phyloP scores from a whole-genome alignment of 2,797 vertebrate species.

The Netta rufina region DNA sequence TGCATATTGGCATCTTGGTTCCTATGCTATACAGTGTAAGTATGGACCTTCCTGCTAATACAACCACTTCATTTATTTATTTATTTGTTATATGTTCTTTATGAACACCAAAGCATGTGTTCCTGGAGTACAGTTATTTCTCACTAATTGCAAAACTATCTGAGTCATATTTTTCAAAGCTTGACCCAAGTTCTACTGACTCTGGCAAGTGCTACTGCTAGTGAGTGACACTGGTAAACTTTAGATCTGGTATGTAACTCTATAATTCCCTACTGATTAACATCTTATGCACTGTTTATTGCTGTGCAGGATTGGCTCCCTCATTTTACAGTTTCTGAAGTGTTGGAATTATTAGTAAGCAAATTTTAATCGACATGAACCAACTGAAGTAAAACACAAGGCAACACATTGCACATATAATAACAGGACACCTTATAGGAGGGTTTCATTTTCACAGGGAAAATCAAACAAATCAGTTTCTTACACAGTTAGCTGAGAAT shows the following conservation, averaged over 20 bases:
- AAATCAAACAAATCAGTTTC: neutral
- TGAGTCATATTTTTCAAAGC: neutral
- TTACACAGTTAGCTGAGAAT: neutral
- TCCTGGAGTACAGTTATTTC: neutral
- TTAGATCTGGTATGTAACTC: neutral
- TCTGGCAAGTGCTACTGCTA: neutral
- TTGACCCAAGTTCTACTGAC: neutral
- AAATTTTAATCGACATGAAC: neutral
- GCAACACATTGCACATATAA: neutral
- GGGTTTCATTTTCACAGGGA: neutral
- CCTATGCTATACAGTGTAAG: neutral
- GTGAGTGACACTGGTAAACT: neutral
- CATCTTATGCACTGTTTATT: neutral
- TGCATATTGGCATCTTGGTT: neutral
- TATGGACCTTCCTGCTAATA: neutral
- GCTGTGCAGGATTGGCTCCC: neutral
- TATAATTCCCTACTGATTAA: neutral
- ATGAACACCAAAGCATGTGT: neutral
- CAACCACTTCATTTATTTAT: neutral
- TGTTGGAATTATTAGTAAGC: neutral
- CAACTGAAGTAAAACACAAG: neutral
- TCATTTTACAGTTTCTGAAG: neutral
- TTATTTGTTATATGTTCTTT: neutral
- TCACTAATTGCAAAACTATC: neutral
- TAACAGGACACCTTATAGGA: neutral